Percentiles rank a stretch among this genome's conserved stretches.
phyloP scores from a whole-genome alignment of 2,113 vertebrate species.

The Ginglymostoma cirratum region DNA sequence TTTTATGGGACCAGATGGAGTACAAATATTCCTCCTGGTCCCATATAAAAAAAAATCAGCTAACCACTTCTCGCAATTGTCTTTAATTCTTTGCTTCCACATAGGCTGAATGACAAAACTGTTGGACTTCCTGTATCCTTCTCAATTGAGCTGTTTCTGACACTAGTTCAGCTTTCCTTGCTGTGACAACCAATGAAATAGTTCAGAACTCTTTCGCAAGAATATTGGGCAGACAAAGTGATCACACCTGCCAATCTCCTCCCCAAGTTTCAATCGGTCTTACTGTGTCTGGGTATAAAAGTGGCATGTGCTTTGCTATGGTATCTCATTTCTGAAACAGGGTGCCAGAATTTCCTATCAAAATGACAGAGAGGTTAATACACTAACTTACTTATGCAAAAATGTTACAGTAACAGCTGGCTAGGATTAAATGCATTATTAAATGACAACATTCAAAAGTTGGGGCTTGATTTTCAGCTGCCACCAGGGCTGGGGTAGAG shows the following conservation, averaged over 20 bases:
- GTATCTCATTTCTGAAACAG: not conserved
- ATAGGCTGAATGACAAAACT: not conserved
- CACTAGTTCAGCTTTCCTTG: not conserved
- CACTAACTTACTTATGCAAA: not conserved
- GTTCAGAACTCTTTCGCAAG: not conserved
- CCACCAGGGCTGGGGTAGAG: not conserved
- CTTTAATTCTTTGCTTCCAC: not conserved
- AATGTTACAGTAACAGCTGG: not conserved
- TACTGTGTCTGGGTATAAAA: not conserved
- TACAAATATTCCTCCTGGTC: not conserved
- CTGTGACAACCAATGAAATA: not conserved
- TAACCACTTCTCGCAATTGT: not conserved
- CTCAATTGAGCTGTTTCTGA: not conserved
- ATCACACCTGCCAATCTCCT: not conserved
- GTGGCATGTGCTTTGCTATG: not conserved
- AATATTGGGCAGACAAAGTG: not conserved
- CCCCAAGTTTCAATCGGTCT: not conserved
- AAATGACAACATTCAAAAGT: not conserved
- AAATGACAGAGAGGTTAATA: too few relatives aligned
- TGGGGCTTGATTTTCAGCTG: not conserved
- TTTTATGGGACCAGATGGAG: not conserved
- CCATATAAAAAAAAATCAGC: not conserved
- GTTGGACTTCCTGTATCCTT: not conserved
- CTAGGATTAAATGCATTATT: not conserved
- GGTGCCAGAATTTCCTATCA: too few relatives aligned